These are phyloP conservation scores for Drosophila diplacantha DNA, from an alignment of 2,888 invertebrate genomes.

Conservation along the genomic window DNA sequence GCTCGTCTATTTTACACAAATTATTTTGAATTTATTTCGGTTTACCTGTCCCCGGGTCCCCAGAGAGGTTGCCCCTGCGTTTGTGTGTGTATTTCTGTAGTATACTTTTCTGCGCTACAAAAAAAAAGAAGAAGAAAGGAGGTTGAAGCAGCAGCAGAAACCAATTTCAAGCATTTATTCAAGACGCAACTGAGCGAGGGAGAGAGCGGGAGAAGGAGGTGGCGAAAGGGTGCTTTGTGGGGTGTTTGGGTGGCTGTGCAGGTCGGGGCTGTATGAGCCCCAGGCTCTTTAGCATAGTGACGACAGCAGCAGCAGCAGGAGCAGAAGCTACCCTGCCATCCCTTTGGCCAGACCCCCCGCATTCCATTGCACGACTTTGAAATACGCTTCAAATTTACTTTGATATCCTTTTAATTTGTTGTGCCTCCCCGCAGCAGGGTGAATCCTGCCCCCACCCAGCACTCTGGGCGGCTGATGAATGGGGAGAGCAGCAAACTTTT, in stretches of 20 bases:
- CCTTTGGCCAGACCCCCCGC: conserved; percentile 1
- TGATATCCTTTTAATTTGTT: conserved; percentile 69
- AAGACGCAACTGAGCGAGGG: conserved; percentile 53
- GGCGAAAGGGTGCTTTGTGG: conserved; percentile 30
- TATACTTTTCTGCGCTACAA: conserved; percentile 57
- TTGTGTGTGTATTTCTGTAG: conserved; percentile 44
- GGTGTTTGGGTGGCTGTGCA: background rate
- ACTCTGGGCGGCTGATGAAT: background rate
- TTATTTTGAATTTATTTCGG: conserved; percentile 67
- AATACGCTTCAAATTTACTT: conserved; percentile 71
- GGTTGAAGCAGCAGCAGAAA: conserved; percentile 53
- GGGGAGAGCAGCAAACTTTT: conserved; percentile 17
- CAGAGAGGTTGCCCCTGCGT: background rate
- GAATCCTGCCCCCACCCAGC: background rate
- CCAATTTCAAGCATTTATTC: conserved; percentile 67
- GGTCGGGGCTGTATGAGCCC: background rate
- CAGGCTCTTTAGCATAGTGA: conserved; percentile 60
- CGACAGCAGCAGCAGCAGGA: conserved; percentile 46
- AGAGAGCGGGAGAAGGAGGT: conserved; percentile 3
- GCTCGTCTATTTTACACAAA: conserved; percentile 67
- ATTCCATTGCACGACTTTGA: conserved; percentile 41
- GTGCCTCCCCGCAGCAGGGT: conserved; percentile 32
- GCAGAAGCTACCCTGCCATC: background rate
- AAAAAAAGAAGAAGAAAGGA: background rate
- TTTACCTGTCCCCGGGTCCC: conserved; percentile 48